Base-by-base conservation (phyloP, 1,140 invertebrate genomes). In the Oedothorax gibbosus region DNA sequence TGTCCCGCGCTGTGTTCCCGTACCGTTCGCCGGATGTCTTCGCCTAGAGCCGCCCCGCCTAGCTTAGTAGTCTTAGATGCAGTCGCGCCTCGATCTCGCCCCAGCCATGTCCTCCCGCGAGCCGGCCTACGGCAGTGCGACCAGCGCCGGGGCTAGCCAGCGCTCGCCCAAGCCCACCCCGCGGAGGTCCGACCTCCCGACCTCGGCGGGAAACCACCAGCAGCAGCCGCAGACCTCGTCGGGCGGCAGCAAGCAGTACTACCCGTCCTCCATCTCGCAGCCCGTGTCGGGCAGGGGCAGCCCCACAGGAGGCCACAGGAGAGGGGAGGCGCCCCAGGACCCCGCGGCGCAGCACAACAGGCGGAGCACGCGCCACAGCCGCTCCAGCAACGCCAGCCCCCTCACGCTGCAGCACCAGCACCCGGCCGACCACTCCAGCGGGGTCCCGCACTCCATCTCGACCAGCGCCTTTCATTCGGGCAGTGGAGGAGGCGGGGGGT, bases 311-410 rank as follows among this genome's bases (percentile, higher is more conserved):
- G 35, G 35, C 35, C 35, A 35, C 35, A 35, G 35, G 35, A 1
- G 35, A 35, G 35, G 35, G 35, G 35, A 35, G 35, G 35, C 35
- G 35, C 87, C 15, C 75, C 64, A 7, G 56, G 56, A 62, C 77
- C 75, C 7, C 60, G 76, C 50, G 35, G 50, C 75, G 18, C 21
- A 66, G 79, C 51, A 60, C 11, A 65, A 35, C 14, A 35, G 77
- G 7, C 49, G 68, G 20, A 81, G 78, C 49, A 86, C 69, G 21
- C 56, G 85, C 9, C 64, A 73, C 76, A 87, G 86, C 57, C 83
- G 87, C 18, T 88, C 87, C 50, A 81, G 87, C 79, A 88, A 88
- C 77, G 87, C 82, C 51, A 88, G 87, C 65, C 87, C 87, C 6
- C 49, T 88, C 18, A 88, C 87, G 35, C n/a, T 88, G 71, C 35